A percentile compares a stretch with the other conserved stretches of the same genome.
Conservation (phyloP, 2,888 invertebrate species). For the Auanema freiburgensis region DNA sequence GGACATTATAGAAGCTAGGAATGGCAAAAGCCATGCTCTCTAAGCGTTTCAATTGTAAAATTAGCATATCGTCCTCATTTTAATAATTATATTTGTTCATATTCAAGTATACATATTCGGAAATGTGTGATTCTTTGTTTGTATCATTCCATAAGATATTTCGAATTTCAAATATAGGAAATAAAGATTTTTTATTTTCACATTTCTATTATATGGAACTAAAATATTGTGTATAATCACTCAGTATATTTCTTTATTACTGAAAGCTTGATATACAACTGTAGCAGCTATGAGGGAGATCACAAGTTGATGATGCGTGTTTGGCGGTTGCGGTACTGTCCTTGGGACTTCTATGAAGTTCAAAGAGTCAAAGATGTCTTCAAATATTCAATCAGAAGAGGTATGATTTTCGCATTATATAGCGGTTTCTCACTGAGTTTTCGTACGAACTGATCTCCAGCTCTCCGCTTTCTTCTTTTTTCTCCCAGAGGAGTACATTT, state of each 20-base stretch:
- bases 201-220: background rate
- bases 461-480: too few species aligned
- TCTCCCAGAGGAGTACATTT: too few species aligned
- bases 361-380: too few species aligned
- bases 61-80: constrained; percentile 5
- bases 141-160: background rate
- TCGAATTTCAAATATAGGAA: background rate
- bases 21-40: constrained; percentile 36
- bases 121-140: background rate
- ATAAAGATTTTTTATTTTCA: constrained; percentile 4
- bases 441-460: too few species aligned
- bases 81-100: background rate
- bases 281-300: too few species aligned
- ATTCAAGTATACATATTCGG: background rate
- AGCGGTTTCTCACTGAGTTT: too few species aligned
- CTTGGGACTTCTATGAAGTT: too few species aligned
- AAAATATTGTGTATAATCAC: background rate
- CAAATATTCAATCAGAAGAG: too few species aligned
- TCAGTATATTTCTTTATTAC: background rate
- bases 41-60: background rate
- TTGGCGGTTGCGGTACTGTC: too few species aligned
- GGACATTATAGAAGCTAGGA: constrained; percentile 47
- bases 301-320: too few species aligned
- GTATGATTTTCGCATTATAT: too few species aligned
- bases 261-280: background rate